Percentiles rank a stretch among this genome's conserved stretches.
phyloP scores from a whole-genome alignment of 1,140 invertebrate genomes.

The Heliconius congener region DNA sequence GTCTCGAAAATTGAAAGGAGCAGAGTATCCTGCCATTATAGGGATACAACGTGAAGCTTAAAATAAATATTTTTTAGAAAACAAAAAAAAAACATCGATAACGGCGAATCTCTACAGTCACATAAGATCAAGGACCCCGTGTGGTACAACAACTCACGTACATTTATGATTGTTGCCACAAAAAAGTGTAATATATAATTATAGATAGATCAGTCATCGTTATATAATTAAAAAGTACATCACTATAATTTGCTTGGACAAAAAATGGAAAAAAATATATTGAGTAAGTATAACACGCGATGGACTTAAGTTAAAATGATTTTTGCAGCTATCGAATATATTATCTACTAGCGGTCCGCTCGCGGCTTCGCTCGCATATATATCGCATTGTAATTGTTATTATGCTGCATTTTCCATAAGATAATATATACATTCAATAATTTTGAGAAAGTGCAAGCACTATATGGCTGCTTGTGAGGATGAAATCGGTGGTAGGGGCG shows the following conservation, averaged over 20 bases:
- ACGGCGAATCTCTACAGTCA: conserved; percentile 24
- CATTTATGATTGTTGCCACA: conserved; percentile 14
- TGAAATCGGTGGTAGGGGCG: too few relatives aligned
- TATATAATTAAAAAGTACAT: conserved; percentile 11
- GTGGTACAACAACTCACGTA: conserved; percentile 36
- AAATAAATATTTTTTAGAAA: neutral
- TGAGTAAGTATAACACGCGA: neutral
- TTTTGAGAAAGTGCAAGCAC: too few relatives aligned
- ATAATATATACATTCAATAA: too few relatives aligned
- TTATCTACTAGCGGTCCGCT: too few relatives aligned
- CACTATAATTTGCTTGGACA: neutral
- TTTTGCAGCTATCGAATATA: neutral
- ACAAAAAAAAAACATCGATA: neutral
- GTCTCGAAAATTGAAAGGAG: too few relatives aligned
- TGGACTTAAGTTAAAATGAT: neutral
- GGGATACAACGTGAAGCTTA: too few relatives aligned
- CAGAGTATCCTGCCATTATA: too few relatives aligned
- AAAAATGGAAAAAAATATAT: neutral
- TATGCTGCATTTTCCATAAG: too few relatives aligned
- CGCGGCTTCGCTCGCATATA: too few relatives aligned
- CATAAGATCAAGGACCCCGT: conserved; percentile 43
- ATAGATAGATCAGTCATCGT: neutral
- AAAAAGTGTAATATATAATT: conserved; percentile 6
- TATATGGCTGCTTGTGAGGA: too few relatives aligned
- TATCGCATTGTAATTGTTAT: too few relatives aligned